phyloP scores from a whole-genome alignment of 2,797 vertebrate species.

The Tenualosa thibaudeaui region DNA sequence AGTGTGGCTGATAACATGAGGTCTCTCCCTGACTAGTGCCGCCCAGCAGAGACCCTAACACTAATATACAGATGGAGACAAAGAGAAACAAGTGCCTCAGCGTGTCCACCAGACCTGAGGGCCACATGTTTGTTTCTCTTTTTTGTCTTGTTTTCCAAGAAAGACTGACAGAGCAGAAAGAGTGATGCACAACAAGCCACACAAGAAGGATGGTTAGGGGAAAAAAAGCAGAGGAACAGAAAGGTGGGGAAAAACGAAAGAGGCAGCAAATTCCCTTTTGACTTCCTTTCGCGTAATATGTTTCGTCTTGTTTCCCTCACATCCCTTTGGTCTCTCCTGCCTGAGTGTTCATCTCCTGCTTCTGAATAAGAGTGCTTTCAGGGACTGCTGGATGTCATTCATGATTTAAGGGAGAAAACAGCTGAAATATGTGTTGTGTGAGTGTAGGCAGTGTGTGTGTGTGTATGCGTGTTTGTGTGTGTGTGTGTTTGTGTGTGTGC shows the following conservation, averaged over 20 bases:
- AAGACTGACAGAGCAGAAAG: constrained; percentile 7
- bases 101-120: neutral
- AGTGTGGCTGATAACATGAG: constrained; percentile 48
- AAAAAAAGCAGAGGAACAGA: neutral
- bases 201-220: neutral
- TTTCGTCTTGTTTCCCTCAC: neutral
- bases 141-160: neutral
- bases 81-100: neutral
- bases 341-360: neutral
- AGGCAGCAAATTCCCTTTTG: neutral
- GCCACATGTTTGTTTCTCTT: neutral
- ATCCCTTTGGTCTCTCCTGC: neutral
- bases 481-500: neutral
- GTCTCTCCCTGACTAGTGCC: constrained; percentile 48
- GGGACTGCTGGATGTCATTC: neutral
- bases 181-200: neutral
- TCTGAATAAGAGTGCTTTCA: neutral
- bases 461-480: neutral
- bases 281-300: neutral
- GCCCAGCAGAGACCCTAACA: constrained; percentile 18
- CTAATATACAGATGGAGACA: neutral
- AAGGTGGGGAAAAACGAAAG: neutral
- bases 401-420: neutral
- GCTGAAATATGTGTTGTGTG: neutral
- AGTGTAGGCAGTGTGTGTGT: neutral